These are phyloP conservation scores for Wasmannia auropunctata DNA, from an alignment of 1,140 invertebrate species.

Conservation along the genomic window DNA sequence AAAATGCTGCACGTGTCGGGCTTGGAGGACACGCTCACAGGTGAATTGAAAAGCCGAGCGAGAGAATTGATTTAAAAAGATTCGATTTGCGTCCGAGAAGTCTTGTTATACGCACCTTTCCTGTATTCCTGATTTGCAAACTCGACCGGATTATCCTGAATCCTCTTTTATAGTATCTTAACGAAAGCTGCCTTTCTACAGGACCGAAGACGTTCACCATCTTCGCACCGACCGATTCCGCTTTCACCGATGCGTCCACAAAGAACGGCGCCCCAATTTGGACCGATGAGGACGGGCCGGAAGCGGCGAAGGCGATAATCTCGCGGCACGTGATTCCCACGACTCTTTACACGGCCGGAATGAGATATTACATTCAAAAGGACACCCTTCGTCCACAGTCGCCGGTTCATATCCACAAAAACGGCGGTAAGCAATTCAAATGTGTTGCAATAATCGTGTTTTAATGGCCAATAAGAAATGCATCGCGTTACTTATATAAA, in stretches of 20 bases:
- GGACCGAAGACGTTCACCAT: constrained; percentile 93
- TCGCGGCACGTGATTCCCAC: constrained; percentile 91
- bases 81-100: background rate
- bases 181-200: constrained; percentile 76
- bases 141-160: background rate
- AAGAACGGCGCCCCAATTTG: constrained; percentile 85
- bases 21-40: constrained; percentile 90
- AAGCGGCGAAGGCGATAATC: constrained; percentile 91
- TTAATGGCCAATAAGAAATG: constrained; percentile 3
- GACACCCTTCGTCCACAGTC: constrained; percentile 89
- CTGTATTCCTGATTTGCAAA: background rate
- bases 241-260: constrained; percentile 86
- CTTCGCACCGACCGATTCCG: constrained; percentile 93
- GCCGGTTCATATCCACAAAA: constrained; percentile 90
- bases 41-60: constrained; percentile 80
- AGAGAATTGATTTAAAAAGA: background rate
- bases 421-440: constrained; percentile 87
- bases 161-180: constrained; percentile 24
- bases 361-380: constrained; percentile 93
- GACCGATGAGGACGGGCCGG: constrained; percentile 84
- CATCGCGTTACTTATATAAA: background rate
- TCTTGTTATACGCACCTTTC: background rate
- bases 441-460: background rate
- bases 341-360: constrained; percentile 92
- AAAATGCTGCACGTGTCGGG: constrained; percentile 91